Evolutionary conservation across 1,140 invertebrate genomes (phyloP), one percentile per base, ranked within the genome.

Genomic region (Eumaeus atala): DNA sequence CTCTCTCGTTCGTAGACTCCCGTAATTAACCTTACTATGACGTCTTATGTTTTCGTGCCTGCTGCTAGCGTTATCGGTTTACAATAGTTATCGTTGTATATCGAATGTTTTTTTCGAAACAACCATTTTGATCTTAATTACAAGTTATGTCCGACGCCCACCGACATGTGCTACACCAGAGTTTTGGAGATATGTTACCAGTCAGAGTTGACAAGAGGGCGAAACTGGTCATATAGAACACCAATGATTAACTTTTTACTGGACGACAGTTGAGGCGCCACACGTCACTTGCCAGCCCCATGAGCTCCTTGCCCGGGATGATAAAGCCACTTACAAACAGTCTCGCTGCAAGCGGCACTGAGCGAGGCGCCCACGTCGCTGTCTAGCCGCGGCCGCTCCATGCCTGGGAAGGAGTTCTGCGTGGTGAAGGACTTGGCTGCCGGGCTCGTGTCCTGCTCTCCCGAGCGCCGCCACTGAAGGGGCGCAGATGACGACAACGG

Each of bases 341-440:
- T 86, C 57, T 87, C 80, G 56, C 86, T 88, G 59, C 79, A 78
- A 50, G 83, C 86, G n/a, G 84, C 87, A 51, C 87, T 88, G 38
- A 88, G 75, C 40, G 83, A 81, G 3, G 85, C 74, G 6, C 87
- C 87, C n/a, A 88, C 84, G 66, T 88, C 87, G 70, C 87, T 88
- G 70, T 88, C 85, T 21, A 88, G 73, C 5, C 84, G 73, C 38
- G 70, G 72, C 7, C 81, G 72, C 40, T 58, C 50, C 48, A 75
- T 44, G 36, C 58, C 67, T 3, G 67, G 59, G 71, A 80, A 79
- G 8, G 78, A 82, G 34, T 51, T 65, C 59, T 74, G 76, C 42
- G 74, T 69, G 48, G 47, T 48, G 33, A 79, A 70, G 8, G 77
- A 82, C 63, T 70, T 66, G 18, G 67, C 74, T 6, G 74, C 64